phyloP scores from a whole-genome alignment of 2,888 invertebrate species.

The Leptura quadrifasciata region DNA sequence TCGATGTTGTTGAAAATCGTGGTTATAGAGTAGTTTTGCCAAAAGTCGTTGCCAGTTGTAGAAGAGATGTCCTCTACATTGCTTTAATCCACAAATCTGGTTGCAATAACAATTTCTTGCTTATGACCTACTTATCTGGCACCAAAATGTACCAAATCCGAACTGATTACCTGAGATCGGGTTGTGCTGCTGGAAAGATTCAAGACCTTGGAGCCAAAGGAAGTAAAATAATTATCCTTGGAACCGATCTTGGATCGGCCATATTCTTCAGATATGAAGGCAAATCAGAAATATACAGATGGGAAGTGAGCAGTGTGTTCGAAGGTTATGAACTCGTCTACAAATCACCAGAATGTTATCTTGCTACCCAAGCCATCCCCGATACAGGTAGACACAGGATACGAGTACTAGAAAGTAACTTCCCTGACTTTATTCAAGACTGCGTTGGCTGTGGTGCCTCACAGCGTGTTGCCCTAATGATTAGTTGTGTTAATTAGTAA shows the following conservation, averaged over 20 bases:
- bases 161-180: constrained; percentile 78
- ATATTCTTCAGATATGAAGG: constrained; percentile 79
- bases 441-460: constrained; percentile 79
- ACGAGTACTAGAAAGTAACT: constrained; percentile 79
- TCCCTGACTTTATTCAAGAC: constrained; percentile 79
- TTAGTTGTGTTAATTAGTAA: constrained; percentile 55
- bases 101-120: constrained; percentile 77
- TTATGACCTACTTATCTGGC: constrained; percentile 81
- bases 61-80: constrained; percentile 81
- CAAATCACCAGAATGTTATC: constrained; percentile 74
- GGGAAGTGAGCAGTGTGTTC: constrained; percentile 76
- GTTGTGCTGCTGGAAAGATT: constrained; percentile 75
- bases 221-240: constrained; percentile 77
- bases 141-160: constrained; percentile 79
- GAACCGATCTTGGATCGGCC: constrained; percentile 79
- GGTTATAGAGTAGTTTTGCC: constrained; percentile 81
- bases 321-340: constrained; percentile 75
- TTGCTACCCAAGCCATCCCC: constrained; percentile 78
- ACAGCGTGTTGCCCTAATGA: constrained; percentile 73
- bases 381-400: constrained; percentile 77
- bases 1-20: constrained; percentile 78
- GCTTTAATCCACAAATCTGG: constrained; percentile 77
- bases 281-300: constrained; percentile 77
- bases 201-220: constrained; percentile 78
- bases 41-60: constrained; percentile 75